Conservation (phyloP, 2,888 invertebrate species). For the Smittia sp. region DNA sequence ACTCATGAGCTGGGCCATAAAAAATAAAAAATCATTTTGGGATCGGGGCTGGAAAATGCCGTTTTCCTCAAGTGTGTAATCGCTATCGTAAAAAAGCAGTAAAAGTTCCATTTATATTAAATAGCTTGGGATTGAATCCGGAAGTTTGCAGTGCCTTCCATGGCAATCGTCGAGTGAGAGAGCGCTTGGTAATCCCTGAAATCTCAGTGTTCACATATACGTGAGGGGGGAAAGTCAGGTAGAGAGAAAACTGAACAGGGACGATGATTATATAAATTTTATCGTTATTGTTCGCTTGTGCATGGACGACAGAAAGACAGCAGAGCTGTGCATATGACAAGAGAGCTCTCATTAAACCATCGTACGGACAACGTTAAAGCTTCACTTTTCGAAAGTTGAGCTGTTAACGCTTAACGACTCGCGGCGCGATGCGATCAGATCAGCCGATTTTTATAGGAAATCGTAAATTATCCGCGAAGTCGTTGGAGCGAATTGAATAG, state of each 20-base stretch:
- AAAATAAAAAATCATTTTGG: constrained; percentile 31
- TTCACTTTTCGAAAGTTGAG: constrained; percentile 16
- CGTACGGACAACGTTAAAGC: neutral
- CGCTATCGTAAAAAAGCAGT: constrained; percentile 41
- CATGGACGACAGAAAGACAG: neutral
- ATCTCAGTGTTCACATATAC: constrained; percentile 11
- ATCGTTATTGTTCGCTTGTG: neutral
- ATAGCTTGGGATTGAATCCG: constrained; percentile 39
- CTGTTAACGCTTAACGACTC: neutral
- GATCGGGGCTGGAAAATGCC: constrained; percentile 19
- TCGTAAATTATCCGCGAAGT: constrained; percentile 17
- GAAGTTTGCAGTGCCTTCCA: neutral
- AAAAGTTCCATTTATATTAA: constrained; percentile 41
- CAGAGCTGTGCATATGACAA: neutral
- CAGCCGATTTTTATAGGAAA: constrained; percentile 11
- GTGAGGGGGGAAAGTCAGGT: constrained; percentile 32
- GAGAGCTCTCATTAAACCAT: neutral
- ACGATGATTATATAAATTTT: constrained; percentile 29
- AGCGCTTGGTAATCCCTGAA: constrained; percentile 33
- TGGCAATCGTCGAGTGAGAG: neutral
- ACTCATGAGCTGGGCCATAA: neutral
- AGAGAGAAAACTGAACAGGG: constrained; percentile 21
- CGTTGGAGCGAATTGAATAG: neutral
- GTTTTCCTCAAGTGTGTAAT: constrained; percentile 38
- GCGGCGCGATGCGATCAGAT: neutral